These are phyloP conservation scores for Orgyia antiqua DNA, from an alignment of 2,888 invertebrate genomes.

Conservation along the genomic window DNA sequence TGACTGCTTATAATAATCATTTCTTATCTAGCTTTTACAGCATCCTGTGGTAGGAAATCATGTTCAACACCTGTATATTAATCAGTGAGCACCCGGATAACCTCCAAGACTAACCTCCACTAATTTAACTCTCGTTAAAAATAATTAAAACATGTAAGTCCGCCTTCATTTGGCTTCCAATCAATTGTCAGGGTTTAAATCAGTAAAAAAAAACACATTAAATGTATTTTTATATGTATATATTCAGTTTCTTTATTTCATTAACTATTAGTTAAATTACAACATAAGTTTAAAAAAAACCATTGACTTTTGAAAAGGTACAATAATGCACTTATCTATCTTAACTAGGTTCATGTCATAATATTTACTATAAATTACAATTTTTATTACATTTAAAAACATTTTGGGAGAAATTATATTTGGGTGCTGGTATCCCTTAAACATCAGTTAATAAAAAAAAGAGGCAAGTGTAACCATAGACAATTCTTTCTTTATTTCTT, in stretches of 20 bases:
- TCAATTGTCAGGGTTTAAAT: no score
- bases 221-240: constrained; percentile 71
- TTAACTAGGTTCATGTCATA: constrained; percentile 73
- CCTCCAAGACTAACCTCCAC: no score
- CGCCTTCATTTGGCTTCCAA: no score
- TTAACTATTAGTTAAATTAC: constrained; percentile 66
- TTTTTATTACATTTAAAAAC: constrained; percentile 65
- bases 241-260: constrained; percentile 76
- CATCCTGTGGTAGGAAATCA: no score
- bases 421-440: constrained; percentile 18
- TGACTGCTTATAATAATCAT: no score
- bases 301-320: constrained; percentile 64
- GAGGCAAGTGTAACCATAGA: constrained; percentile 5
- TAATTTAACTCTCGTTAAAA: no score
- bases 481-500: no score
- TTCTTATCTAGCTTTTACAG: no score
- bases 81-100: no score
- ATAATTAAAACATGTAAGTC: no score
- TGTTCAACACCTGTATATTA: no score
- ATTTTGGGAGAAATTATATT: constrained; percentile 17
- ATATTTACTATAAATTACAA: constrained; percentile 71
- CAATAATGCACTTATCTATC: constrained; percentile 58
- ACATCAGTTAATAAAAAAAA: constrained; percentile 14
- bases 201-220: constrained; percentile 48
- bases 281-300: constrained; percentile 73